Conservation (phyloP, 2,888 invertebrate species). For the Acanthosoma haemorrhoidale region DNA sequence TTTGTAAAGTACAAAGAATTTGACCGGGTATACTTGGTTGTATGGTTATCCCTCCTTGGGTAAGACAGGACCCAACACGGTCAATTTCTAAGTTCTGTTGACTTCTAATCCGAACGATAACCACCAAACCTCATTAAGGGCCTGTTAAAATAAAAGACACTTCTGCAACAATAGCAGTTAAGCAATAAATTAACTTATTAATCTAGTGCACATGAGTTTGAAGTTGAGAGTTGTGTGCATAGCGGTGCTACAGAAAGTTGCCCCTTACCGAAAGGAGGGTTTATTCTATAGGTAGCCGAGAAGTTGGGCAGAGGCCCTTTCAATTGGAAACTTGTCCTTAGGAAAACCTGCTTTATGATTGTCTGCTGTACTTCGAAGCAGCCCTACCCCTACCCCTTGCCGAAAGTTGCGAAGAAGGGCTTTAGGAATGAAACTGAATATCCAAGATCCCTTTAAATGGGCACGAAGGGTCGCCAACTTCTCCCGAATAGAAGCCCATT, state of each 20-base stretch:
- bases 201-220: not conserved
- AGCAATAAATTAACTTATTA: conserved; percentile 8
- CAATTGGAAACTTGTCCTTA: not conserved
- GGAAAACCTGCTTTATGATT: conserved; percentile 8
- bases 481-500: not conserved
- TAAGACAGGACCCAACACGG: too few species aligned
- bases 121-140: not conserved
- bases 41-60: too few species aligned
- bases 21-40: too few species aligned
- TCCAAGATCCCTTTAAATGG: not conserved
- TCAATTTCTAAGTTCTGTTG: too few species aligned
- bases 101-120: not conserved
- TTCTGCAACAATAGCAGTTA: not conserved
- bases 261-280: not conserved
- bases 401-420: conserved; percentile 1
- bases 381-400: too few species aligned
- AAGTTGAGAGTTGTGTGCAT: not conserved
- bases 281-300: not conserved
- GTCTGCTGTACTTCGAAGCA: not conserved
- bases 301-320: not conserved
- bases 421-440: conserved; percentile 1
- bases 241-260: not conserved
- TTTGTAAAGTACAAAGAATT: too few species aligned
- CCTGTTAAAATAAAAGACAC: not conserved
- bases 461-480: not conserved